Percentiles rank a stretch among this genome's conserved stretches.
These are phyloP conservation scores for Ceyx melanurus DNA, from an alignment of 2,113 vertebrate species.

Conservation along the genomic window DNA sequence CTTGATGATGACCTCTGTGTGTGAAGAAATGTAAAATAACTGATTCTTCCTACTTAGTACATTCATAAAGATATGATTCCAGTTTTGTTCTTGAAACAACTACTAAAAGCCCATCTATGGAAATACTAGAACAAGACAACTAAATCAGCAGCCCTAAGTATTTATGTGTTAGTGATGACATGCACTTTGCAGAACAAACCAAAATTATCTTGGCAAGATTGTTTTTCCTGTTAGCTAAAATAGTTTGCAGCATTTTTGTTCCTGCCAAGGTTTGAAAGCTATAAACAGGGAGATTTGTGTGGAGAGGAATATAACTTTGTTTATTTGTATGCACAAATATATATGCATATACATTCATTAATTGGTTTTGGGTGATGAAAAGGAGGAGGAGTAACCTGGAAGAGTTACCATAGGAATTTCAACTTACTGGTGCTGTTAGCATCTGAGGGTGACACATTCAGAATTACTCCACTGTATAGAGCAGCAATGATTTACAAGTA, in stretches of 20 bases:
- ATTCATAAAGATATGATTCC: slow-evolving; percentile 13
- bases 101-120: neutral
- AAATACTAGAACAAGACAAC: neutral
- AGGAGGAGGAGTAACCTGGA: neutral
- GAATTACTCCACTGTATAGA: neutral
- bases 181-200: neutral
- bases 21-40: slow-evolving; percentile 40
- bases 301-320: neutral
- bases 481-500: neutral
- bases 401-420: neutral
- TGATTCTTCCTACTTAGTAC: slow-evolving; percentile 39
- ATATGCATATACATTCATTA: neutral
- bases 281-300: neutral
- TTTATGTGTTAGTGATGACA: neutral
- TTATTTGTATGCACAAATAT: neutral
- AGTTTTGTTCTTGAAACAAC: slow-evolving; percentile 18
- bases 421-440: neutral
- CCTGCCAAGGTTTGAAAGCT: neutral
- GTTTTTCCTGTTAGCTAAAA: neutral
- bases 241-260: neutral
- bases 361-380: neutral
- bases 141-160: neutral
- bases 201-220: neutral
- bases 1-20: slow-evolving; percentile 20
- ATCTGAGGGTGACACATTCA: neutral